Conservation (phyloP, 2,113 vertebrate species). For the Clarias batrachus region DNA sequence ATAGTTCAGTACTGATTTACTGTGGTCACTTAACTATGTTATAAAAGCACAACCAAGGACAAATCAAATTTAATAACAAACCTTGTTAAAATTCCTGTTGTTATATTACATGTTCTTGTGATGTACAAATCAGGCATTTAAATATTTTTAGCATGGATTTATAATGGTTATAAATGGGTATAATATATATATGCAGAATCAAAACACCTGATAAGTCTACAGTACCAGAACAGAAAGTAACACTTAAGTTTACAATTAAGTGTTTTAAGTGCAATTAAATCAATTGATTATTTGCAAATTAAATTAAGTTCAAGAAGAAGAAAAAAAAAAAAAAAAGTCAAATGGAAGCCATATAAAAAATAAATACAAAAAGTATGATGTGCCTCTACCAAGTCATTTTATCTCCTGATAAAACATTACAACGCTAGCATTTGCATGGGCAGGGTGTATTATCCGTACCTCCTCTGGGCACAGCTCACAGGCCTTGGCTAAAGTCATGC, state of each 20-base stretch:
- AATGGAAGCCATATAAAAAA: background rate
- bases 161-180: background rate
- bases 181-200: background rate
- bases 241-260: background rate
- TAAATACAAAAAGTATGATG: background rate
- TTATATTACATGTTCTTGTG: background rate
- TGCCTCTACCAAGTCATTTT: background rate
- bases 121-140: background rate
- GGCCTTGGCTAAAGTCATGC: conserved; percentile 99
- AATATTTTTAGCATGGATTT: background rate
- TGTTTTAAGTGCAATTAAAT: too few relatives aligned
- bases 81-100: background rate
- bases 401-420: background rate
- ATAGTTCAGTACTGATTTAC: conserved; percentile 50
- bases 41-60: background rate
- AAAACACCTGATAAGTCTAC: background rate
- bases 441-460: conserved; percentile 81
- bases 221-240: background rate
- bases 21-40: conserved; percentile 15
- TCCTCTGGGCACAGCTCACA: conserved; percentile 98
- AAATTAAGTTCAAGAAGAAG: background rate
- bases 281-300: background rate
- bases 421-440: background rate
- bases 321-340: conserved; percentile 9
- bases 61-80: background rate